Percentiles rank a stretch among this genome's conserved stretches.
Evolutionary conservation across 2,888 invertebrate genomes (phyloP).

Genomic region (Rhamphomyia laevipes): DNA sequence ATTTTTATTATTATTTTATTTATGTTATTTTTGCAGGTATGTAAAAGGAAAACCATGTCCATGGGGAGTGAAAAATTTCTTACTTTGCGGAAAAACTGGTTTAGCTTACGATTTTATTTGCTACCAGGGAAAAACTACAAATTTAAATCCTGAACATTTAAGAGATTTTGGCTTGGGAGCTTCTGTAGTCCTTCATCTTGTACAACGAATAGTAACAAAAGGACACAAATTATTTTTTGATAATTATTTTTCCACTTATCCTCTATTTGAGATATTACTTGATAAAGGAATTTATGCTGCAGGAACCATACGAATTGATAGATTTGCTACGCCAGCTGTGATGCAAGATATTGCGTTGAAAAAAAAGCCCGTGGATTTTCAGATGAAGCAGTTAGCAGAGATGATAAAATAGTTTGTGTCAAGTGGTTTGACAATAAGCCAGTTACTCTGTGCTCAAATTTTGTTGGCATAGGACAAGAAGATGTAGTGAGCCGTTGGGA

Average conservation of each 20-base stretch:
- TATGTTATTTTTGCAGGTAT: neutral
- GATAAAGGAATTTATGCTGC: conserved; percentile 10
- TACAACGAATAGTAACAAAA: conserved; percentile 3
- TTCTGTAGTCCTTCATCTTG: conserved; percentile 12
- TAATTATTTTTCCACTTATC: conserved; percentile 18
- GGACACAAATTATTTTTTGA: conserved; percentile 16
- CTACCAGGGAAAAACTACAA: conserved; percentile 20
- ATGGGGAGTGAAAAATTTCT: conserved; percentile 21
- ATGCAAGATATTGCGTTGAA: neutral
- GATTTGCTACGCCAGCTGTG: conserved; percentile 17
- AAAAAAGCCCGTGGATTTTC: conserved; percentile 7
- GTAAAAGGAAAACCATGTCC: conserved; percentile 13
- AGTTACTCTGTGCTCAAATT: conserved; percentile 17
- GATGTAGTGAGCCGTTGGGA: conserved; percentile 18
- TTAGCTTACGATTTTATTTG: conserved; percentile 23
- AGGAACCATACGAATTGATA: conserved; percentile 14
- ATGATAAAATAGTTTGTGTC: conserved; percentile 12
- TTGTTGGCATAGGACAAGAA: conserved; percentile 14
- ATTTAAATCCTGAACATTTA: conserved; percentile 2
- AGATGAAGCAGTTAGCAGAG: conserved; percentile 12
- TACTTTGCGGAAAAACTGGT: conserved; percentile 21
- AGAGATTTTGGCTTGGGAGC: conserved; percentile 16
- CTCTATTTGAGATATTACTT: conserved; percentile 15
- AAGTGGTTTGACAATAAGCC: conserved; percentile 20
- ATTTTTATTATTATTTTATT: no score